A percentile compares a stretch with the other conserved stretches of the same genome.
Conservation (phyloP, 2,797 vertebrate genomes). For the Pempheris klunzingeri region DNA sequence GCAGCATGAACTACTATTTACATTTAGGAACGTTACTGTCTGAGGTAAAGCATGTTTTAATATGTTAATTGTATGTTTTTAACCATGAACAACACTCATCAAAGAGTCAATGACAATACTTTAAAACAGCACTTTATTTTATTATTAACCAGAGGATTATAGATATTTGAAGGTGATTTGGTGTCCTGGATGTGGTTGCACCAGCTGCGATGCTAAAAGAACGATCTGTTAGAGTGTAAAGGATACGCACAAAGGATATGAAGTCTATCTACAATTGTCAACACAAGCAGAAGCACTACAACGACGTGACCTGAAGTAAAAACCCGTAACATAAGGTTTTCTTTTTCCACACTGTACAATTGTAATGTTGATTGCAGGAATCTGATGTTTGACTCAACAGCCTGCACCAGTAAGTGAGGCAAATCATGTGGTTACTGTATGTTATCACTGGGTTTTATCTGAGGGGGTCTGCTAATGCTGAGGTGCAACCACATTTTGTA, state of each 20-base stretch:
- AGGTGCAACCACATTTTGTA: constrained; percentile 39
- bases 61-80: background rate
- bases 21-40: background rate
- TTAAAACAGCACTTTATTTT: constrained; percentile 67
- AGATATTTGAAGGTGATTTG: constrained; percentile 60
- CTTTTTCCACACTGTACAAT: constrained; percentile 19
- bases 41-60: background rate
- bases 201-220: constrained; percentile 51
- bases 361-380: constrained; percentile 10
- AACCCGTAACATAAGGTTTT: constrained; percentile 15
- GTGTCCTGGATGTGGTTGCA: constrained; percentile 49
- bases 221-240: constrained; percentile 40
- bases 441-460: constrained; percentile 24
- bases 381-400: background rate
- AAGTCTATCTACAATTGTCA: constrained; percentile 50
- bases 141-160: constrained; percentile 67
- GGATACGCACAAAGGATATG: constrained; percentile 45
- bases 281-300: constrained; percentile 52
- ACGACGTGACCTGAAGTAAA: constrained; percentile 34
- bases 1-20: background rate
- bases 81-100: background rate
- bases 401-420: background rate
- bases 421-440: background rate
- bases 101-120: constrained; percentile 27
- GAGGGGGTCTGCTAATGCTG: constrained; percentile 31